Evolutionary conservation across 92 coral and sea anemone genomes (phyloP), one percentile per base, ranked within the genome.

Genomic region (Parazoanthus atlanticus): DNA sequence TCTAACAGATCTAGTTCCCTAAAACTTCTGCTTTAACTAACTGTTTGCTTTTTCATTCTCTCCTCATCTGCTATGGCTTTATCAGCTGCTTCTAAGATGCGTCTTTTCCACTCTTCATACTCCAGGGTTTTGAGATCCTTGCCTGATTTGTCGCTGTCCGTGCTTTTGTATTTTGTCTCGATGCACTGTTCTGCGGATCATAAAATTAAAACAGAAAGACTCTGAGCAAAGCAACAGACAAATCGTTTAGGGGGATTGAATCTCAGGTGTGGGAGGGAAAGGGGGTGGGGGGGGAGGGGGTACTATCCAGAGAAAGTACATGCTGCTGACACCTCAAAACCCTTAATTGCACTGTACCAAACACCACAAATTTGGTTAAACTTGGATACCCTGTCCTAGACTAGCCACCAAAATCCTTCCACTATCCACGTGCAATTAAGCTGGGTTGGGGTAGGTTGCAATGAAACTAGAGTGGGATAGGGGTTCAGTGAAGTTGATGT

Each of bases 21-120:
- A 38, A 76, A 40, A 16, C 17, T 41, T 29, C 80, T 76, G 58
- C n/a, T 76, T 76, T 76, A 76, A 41, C 47, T 76, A 25, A 23
- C 80, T 34, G 41, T 41, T 23, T 76, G 34, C 40, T 31, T 56
- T 47, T 30, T 43, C 47, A n/a, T 69, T 46, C 36, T 71, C 21
- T 83, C 67, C 54, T 65, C 75, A 2, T 86, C 28, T 10, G 82
- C 72, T 61, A 86, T 33, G 40, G 83, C 56, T 74, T 76, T 32
- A 11, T 88, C 90, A 74, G 96, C 96, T 72, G 93, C 89, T 84
- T 82, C 89, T 43, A 94, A 89, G 54, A 94, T 94, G 75, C 81
- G 86, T 80, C 85, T 89, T 79, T 94, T 94, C 96, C 96, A 94
- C 76, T 94, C 92, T 49, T 94, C 95, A 84, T 94, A 94, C 33